Conservation (phyloP, 2,113 vertebrate genomes). For the Ochotona princeps region DNA sequence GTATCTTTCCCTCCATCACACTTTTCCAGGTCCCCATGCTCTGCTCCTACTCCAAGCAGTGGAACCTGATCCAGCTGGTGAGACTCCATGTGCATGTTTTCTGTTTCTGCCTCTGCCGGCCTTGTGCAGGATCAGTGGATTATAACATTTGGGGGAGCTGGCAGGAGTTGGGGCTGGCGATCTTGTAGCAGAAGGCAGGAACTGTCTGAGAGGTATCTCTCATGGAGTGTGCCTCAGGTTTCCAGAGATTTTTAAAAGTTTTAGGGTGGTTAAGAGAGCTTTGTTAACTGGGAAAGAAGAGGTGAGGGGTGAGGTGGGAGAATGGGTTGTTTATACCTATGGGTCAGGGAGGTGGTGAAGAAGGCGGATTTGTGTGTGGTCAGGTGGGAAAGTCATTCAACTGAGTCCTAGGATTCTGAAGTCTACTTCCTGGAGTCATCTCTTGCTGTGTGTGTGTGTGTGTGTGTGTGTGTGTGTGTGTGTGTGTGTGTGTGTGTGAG, state of each 20-base stretch:
- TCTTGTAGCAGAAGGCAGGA: constrained; percentile 57
- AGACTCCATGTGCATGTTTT: constrained; percentile 84
- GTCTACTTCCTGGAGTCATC: constrained; percentile 71
- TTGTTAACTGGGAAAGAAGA: constrained; percentile 84
- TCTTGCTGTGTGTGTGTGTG: too few relatives aligned
- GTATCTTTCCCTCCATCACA: neutral
- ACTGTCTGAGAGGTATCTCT: neutral
- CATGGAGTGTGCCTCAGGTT: constrained; percentile 69
- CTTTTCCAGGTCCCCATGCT: constrained; percentile 60
- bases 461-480: too few relatives aligned
- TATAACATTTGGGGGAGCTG: constrained; percentile 46
- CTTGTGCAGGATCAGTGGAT: constrained; percentile 65
- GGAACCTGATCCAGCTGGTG: constrained; percentile 82
- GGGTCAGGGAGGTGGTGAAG: constrained; percentile 69
- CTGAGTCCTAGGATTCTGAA: constrained; percentile 62
- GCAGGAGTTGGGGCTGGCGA: constrained; percentile 2
- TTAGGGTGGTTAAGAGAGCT: constrained; percentile 81
- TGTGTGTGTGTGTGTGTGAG: too few relatives aligned
- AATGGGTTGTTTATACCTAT: constrained; percentile 78
- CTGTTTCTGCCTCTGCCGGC: constrained; percentile 64
- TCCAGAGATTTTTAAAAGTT: constrained; percentile 86
- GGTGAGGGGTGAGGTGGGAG: constrained; percentile 67
- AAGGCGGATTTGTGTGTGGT: constrained; percentile 65
- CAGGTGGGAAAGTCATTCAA: constrained; percentile 70
- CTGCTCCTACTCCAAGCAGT: constrained; percentile 73